phyloP scores from a whole-genome alignment of 2,888 invertebrate species.

The Volucella inanis region DNA sequence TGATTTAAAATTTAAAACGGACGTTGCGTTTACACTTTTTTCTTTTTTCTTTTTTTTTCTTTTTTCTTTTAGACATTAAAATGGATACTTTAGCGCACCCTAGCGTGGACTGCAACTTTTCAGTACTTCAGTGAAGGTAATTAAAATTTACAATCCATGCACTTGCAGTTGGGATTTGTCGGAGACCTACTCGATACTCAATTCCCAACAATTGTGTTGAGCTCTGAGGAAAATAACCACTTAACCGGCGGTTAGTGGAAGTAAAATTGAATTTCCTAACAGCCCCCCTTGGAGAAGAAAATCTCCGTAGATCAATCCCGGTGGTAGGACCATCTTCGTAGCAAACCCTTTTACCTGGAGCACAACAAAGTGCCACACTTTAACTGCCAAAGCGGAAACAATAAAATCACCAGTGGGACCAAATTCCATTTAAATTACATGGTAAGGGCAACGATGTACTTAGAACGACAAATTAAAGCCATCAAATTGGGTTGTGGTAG shows the following conservation, averaged over 20 bases:
- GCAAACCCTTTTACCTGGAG: not conserved
- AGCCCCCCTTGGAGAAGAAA: not conserved
- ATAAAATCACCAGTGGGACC: conserved; percentile 41
- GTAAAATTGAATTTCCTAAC: conserved; percentile 39
- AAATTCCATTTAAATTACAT: conserved; percentile 56
- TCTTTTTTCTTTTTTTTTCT: not conserved
- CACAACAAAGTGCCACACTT: conserved; percentile 24
- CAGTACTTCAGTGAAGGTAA: conserved; percentile 1
- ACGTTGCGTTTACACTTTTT: not conserved
- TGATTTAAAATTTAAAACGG: conserved; percentile 44
- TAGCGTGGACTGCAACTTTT: not conserved
- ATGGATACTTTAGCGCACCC: not conserved
- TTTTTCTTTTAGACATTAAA: not conserved
- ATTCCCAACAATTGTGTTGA: conserved; percentile 4
- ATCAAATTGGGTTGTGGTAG: not conserved
- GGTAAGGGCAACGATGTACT: conserved; percentile 35
- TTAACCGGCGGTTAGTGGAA: conserved; percentile 49
- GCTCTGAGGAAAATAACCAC: conserved; percentile 39
- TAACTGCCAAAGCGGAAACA: conserved; percentile 21
- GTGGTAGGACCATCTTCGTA: not conserved
- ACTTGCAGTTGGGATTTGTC: not conserved
- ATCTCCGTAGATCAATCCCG: not conserved
- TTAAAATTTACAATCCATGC: conserved; percentile 41
- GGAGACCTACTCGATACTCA: not conserved
- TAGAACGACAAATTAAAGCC: conserved; percentile 8